Base-by-base conservation (phyloP, 2,113 vertebrate genomes). In the Pungitius pungitius region DNA sequence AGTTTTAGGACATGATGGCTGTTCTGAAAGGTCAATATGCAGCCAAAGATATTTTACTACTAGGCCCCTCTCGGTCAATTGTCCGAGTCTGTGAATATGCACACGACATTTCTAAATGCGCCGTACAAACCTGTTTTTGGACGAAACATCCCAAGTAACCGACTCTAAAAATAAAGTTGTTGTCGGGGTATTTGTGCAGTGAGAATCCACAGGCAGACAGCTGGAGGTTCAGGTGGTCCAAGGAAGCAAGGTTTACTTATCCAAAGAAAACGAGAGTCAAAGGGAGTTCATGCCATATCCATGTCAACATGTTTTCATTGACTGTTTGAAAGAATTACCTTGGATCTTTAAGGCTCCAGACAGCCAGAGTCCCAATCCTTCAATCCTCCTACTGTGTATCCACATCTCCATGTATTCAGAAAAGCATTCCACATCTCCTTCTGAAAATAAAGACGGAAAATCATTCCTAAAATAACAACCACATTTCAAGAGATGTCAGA, bases 351-450 rank as follows among this genome's bases (percentile, higher is more conserved):
- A 70, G 15, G 82, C 69, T 65, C 69, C 75, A 1, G 87, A 90
- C 33, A 94, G 80, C 91, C 91, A 93, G 10, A 87, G 73, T 39
- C 73, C 55, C 42, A 93, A 22, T 4, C 84, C 90, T 43, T 93
- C 90, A 4, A 82, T 86, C 69, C 73, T 86, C 26, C 66, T 80
- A 60, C 72, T 69, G 54, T 91, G 91, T 35, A 93, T 77, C 91
- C 89, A 89, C 10, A 93, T 81, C 43, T 94, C 93, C 91, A 93
- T 92, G 62, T 92, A 93, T 55, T 93, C 91, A 55, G 92, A 90
- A 64, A 90, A 93, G 83, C 91, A 93, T 26, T 88, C 57, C 26
- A 92, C 84, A 33, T 92, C 88, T 45, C 88, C 85, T 15, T 92
- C 92, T 92, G 52, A 64, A 80, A 82, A 15, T 12, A 14, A 6